These are phyloP conservation scores for Dynastes tityus DNA, from an alignment of 2,888 invertebrate genomes.

Conservation along the genomic window DNA sequence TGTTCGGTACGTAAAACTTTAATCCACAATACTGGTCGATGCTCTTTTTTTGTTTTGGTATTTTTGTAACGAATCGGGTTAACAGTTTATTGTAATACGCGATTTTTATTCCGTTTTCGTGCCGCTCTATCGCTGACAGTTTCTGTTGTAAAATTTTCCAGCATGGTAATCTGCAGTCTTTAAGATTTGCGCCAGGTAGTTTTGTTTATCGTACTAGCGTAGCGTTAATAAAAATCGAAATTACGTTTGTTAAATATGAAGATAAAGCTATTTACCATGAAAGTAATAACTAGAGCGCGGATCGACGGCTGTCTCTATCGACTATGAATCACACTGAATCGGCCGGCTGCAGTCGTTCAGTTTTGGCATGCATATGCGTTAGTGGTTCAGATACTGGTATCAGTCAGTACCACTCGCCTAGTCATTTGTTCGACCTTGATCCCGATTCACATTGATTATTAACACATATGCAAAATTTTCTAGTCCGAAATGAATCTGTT, in stretches of 20 bases:
- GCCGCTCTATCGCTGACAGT: slow-evolving; percentile 10
- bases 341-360: neutral
- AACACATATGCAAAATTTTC: no score
- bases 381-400: neutral
- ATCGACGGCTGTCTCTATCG: neutral
- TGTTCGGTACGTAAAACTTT: slow-evolving; percentile 34
- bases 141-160: neutral
- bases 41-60: slow-evolving; percentile 11
- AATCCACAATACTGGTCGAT: slow-evolving; percentile 32
- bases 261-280: neutral
- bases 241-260: slow-evolving; percentile 16
- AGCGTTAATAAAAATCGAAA: slow-evolving; percentile 18
- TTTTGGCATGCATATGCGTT: neutral
- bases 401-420: neutral
- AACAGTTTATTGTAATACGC: slow-evolving; percentile 40
- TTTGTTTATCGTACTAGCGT: slow-evolving; percentile 1
- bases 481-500: no score
- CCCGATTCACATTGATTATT: no score
- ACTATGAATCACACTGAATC: slow-evolving; percentile 1
- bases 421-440: neutral
- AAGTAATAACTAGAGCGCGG: neutral
- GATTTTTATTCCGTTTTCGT: slow-evolving; percentile 33
- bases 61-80: slow-evolving; percentile 2
- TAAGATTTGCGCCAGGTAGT: slow-evolving; percentile 6
- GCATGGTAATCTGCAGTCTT: slow-evolving; percentile 5